A percentile compares a stretch with the other conserved stretches of the same genome.
phyloP scores from a whole-genome alignment of 2,888 invertebrate species.

The Tortrix viridana region DNA sequence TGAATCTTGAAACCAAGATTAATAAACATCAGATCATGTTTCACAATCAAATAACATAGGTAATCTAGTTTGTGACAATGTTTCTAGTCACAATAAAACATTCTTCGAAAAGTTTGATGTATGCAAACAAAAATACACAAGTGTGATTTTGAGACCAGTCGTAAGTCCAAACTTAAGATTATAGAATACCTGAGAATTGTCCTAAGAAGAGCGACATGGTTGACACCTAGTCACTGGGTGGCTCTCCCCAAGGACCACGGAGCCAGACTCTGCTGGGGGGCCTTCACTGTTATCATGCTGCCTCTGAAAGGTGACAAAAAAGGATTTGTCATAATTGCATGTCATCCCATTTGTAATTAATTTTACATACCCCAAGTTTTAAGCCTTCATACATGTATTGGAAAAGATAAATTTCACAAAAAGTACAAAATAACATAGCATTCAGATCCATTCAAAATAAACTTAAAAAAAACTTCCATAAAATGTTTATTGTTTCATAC shows the following conservation, averaged over 20 bases:
- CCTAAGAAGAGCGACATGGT: slow-evolving; percentile 82
- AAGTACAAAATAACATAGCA: too few species aligned
- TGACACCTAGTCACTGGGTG: slow-evolving; percentile 87
- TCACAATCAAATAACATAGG: slow-evolving; percentile 6
- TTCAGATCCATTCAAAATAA: too few species aligned
- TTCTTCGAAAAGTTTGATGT: too few species aligned
- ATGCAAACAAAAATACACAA: too few species aligned
- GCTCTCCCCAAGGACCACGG: slow-evolving; percentile 88
- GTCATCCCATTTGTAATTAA: too few species aligned
- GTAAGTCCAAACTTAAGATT: not conserved
- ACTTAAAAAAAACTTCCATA: too few species aligned
- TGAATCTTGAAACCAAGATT: slow-evolving; percentile 11
- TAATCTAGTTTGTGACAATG: slow-evolving; percentile 23
- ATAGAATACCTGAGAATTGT: slow-evolving; percentile 24
- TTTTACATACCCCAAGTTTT: too few species aligned
- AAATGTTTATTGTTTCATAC: too few species aligned
- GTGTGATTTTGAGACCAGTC: not conserved
- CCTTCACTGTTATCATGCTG: slow-evolving; percentile 89
- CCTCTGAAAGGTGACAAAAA: slow-evolving; percentile 81
- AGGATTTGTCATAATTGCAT: not conserved
- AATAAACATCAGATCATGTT: slow-evolving; percentile 11
- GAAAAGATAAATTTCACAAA: too few species aligned
- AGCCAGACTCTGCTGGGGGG: slow-evolving; percentile 85
- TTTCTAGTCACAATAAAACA: not conserved
- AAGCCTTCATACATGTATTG: too few species aligned